Evolutionary conservation across 2,888 invertebrate genomes (phyloP).

Genomic region (Phymatocera aterrima): DNA sequence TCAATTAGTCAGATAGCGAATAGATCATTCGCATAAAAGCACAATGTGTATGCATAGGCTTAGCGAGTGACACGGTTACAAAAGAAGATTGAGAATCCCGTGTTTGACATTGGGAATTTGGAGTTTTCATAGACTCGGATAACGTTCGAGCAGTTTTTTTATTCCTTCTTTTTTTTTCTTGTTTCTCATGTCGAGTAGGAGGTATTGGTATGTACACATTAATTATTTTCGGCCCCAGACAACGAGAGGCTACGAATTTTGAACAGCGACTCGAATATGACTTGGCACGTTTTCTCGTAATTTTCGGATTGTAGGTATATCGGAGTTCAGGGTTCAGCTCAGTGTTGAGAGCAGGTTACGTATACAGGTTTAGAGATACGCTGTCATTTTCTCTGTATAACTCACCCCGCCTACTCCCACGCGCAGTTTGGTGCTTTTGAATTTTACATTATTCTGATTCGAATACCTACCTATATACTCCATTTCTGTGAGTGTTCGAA

Average conservation of each 20-base stretch:
- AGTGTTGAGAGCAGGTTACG: background rate
- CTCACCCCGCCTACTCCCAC: background rate
- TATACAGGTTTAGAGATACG: background rate
- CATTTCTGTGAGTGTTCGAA: background rate
- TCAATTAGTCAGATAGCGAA: background rate
- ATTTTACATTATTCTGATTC: background rate
- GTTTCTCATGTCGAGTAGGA: conserved; percentile 5
- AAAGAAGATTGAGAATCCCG: too few species aligned
- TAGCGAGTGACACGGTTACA: too few species aligned
- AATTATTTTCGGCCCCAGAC: background rate
- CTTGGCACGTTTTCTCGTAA: conserved; percentile 18
- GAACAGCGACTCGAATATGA: conserved; percentile 33
- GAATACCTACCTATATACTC: too few species aligned
- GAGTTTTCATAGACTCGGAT: too few species aligned
- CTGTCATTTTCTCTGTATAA: conserved; percentile 15
- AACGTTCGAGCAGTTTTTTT: too few species aligned
- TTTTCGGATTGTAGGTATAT: conserved; percentile 24
- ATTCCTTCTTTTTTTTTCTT: background rate
- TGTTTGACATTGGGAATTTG: too few species aligned
- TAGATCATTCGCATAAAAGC: background rate
- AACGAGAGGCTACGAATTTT: background rate
- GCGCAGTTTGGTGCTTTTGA: background rate
- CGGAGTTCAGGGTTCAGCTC: conserved; percentile 20
- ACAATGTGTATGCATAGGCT: too few species aligned
- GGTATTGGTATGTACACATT: background rate